Conservation (phyloP, 1,140 invertebrate species). For the Dreissena polymorpha region DNA sequence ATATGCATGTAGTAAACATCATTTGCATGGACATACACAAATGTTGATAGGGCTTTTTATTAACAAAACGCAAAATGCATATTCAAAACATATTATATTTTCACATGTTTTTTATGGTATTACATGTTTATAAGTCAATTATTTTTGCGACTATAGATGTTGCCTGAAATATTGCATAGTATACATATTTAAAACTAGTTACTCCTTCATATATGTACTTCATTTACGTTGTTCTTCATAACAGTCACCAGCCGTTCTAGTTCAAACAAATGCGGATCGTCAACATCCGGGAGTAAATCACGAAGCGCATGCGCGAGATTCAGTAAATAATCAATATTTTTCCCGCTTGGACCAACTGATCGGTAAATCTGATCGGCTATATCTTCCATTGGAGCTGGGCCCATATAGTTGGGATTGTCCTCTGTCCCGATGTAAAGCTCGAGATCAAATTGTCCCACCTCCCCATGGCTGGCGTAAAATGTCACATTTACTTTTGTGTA, state of each 20-base stretch:
- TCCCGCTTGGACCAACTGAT: conserved; percentile 89
- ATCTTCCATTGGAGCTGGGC: conserved; percentile 85
- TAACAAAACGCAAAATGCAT: too few species aligned
- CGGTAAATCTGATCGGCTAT: conserved; percentile 90
- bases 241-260: conserved; percentile 82
- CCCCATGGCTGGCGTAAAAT: conserved; percentile 67
- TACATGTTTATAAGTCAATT: too few species aligned
- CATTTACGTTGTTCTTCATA: conserved; percentile 17
- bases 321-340: conserved; percentile 93
- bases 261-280: conserved; percentile 86
- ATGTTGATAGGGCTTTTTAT: too few species aligned
- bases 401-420: conserved; percentile 87
- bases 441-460: conserved; percentile 83
- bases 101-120: too few species aligned
- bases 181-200: too few species aligned
- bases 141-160: too few species aligned
- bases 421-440: conserved; percentile 91
- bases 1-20: too few species aligned
- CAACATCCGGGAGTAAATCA: conserved; percentile 85
- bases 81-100: too few species aligned
- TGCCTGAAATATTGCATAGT: too few species aligned
- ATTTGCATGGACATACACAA: too few species aligned
- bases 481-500: conserved; percentile 65
- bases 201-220: neutral
- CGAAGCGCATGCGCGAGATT: conserved; percentile 91